phyloP scores from a whole-genome alignment of 2,888 invertebrate genomes.

The Drosophila robusta region DNA sequence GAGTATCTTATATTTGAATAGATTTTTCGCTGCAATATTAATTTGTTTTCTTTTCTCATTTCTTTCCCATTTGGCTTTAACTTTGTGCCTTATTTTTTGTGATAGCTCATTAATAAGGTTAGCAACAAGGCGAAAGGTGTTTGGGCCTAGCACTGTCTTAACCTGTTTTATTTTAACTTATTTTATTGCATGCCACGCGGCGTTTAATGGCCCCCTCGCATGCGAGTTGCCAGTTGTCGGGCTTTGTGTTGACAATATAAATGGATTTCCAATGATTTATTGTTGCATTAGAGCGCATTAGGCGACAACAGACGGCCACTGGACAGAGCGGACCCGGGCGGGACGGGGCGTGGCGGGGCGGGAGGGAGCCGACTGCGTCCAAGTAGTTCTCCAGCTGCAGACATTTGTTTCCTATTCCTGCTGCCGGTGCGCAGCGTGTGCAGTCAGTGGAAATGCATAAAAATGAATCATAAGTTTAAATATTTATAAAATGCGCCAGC shows the following conservation, averaged over 20 bases:
- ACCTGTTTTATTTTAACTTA: slow-evolving; percentile 39
- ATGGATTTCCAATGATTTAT: slow-evolving; percentile 83
- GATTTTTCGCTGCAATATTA: neutral
- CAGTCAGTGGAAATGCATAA: slow-evolving; percentile 78
- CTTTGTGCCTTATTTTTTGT: slow-evolving; percentile 29
- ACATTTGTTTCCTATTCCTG: slow-evolving; percentile 50
- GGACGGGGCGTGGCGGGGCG: neutral
- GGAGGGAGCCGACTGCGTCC: slow-evolving; percentile 6
- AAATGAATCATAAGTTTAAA: slow-evolving; percentile 79
- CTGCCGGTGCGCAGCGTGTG: slow-evolving; percentile 43
- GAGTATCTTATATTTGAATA: neutral
- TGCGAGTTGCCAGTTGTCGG: slow-evolving; percentile 59
- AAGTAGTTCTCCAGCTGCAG: slow-evolving; percentile 15
- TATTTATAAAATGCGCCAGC: slow-evolving; percentile 78
- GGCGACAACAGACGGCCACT: slow-evolving; percentile 31
- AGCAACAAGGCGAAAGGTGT: slow-evolving; percentile 61
- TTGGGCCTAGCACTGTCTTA: slow-evolving; percentile 63
- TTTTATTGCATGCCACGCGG: slow-evolving; percentile 59
- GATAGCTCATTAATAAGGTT: slow-evolving; percentile 47
- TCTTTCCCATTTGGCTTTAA: slow-evolving; percentile 17
- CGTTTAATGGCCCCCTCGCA: slow-evolving; percentile 64
- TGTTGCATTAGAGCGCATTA: slow-evolving; percentile 83
- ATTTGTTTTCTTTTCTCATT: neutral
- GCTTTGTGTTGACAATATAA: slow-evolving; percentile 82
- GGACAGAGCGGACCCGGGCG: neutral